Conservation (phyloP, 2,113 vertebrate genomes). For the Gallinago jamesoni region DNA sequence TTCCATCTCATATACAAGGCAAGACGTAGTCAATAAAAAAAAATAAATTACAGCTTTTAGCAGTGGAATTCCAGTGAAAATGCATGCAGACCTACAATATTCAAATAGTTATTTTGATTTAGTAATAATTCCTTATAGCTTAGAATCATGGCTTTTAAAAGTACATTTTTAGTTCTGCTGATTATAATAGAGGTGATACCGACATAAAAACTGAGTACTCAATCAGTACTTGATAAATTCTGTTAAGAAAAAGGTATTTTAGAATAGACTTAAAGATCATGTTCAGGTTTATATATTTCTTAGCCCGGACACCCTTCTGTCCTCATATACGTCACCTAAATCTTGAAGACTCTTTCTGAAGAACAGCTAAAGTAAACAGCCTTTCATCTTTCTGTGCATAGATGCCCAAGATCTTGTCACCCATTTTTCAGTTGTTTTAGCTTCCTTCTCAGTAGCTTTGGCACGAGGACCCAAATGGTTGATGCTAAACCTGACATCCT, state of each 20-base stretch:
- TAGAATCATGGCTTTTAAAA: background rate
- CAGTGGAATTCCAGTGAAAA: background rate
- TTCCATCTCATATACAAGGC: background rate
- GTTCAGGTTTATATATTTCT: background rate
- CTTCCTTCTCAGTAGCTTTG: background rate
- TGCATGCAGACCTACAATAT: background rate
- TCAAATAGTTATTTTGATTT: background rate
- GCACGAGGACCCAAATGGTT: background rate
- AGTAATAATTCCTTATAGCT: background rate
- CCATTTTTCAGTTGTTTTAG: background rate
- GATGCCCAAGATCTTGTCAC: background rate
- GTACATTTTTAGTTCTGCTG: background rate
- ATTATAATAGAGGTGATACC: background rate
- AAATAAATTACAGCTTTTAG: background rate
- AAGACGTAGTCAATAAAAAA: background rate
- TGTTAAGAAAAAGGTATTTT: background rate
- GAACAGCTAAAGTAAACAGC: background rate
- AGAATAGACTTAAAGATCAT: background rate
- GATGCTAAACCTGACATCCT: background rate
- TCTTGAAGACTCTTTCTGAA: background rate
- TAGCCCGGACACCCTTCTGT: background rate
- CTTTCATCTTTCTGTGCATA: background rate
- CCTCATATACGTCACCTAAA: background rate
- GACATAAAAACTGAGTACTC: background rate
- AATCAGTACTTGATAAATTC: background rate